phyloP scores from a whole-genome alignment of 1,140 invertebrate species.

The Eumaeus atala region DNA sequence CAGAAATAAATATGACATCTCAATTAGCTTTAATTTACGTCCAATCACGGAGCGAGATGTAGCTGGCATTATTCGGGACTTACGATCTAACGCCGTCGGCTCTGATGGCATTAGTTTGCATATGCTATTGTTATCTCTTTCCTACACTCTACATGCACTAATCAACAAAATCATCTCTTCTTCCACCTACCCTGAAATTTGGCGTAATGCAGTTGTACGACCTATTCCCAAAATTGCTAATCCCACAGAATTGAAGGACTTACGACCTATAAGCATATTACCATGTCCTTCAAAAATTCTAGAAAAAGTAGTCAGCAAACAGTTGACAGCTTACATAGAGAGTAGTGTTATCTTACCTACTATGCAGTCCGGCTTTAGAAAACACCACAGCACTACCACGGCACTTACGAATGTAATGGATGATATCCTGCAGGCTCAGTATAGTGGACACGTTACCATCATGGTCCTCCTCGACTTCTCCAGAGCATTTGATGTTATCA shows the following conservation, averaged over 20 bases:
- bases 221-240: not conserved
- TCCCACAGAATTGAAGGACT: conserved; percentile 1
- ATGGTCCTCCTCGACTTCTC: too few relatives aligned
- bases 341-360: not conserved
- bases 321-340: not conserved
- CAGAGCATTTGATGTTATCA: too few relatives aligned
- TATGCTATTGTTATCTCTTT: not conserved
- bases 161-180: not conserved
- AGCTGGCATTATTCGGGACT: not conserved
- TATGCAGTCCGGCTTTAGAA: not conserved
- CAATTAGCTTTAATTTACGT: too few relatives aligned
- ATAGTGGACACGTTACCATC: too few relatives aligned
- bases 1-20: too few relatives aligned
- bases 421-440: too few relatives aligned
- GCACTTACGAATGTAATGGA: too few relatives aligned
- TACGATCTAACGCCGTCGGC: not conserved
- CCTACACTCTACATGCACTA: not conserved
- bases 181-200: not conserved
- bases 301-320: not conserved
- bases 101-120: not conserved
- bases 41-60: too few relatives aligned
- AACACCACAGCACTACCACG: not conserved
- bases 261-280: not conserved
- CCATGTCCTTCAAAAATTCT: not conserved
- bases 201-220: not conserved